These are phyloP conservation scores for Drosophila pseudoananassae DNA, from an alignment of 1,140 invertebrate species.

Conservation along the genomic window DNA sequence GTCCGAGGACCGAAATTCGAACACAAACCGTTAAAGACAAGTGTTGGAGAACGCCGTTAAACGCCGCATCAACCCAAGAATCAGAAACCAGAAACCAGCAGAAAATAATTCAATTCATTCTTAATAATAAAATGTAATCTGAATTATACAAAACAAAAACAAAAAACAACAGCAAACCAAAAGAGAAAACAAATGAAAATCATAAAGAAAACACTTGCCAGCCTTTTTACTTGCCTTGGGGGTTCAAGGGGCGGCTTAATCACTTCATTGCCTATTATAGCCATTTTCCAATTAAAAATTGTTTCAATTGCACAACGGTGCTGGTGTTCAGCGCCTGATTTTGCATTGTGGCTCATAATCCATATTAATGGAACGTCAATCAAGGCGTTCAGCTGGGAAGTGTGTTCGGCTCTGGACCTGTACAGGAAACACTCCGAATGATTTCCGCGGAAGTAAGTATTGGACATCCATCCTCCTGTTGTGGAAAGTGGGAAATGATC, in stretches of 20 bases:
- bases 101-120: conserved; percentile 82
- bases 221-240: conserved; percentile 17
- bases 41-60: conserved; percentile 13
- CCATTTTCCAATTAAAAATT: conserved; percentile 40
- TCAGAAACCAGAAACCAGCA: conserved; percentile 39
- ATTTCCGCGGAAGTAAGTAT: conserved; percentile 26
- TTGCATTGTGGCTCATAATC: conserved; percentile 26
- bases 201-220: conserved; percentile 48
- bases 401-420: conserved; percentile 2
- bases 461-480: conserved; percentile 2
- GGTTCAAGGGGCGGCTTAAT: neutral
- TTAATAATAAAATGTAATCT: conserved; percentile 83
- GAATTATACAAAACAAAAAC: conserved; percentile 71
- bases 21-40: conserved; percentile 10
- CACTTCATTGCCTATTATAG: conserved; percentile 23
- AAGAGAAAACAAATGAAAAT: conserved; percentile 53
- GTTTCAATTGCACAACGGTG: conserved; percentile 39
- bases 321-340: conserved; percentile 22
- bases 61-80: conserved; percentile 26
- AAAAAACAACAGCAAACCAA: conserved; percentile 42
- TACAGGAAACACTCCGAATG: conserved; percentile 21
- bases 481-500: neutral
- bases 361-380: conserved; percentile 39
- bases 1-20: conserved; percentile 19
- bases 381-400: conserved; percentile 16